Evolutionary conservation across 2,797 vertebrate genomes (phyloP).

Genomic region (Varecia variegata): DNA sequence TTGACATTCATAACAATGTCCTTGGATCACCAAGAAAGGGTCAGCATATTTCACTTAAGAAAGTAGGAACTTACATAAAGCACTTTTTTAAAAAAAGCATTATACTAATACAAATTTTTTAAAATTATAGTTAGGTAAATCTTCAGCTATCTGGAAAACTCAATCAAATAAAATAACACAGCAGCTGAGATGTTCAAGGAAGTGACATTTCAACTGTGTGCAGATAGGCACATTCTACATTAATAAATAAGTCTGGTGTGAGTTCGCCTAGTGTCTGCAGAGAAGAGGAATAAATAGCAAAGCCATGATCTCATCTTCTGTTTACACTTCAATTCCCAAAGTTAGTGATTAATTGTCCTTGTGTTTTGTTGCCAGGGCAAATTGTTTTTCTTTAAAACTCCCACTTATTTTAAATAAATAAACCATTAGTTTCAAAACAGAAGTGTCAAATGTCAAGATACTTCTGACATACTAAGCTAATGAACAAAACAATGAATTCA

Average conservation of each 20-base stretch:
- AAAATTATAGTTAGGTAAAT: background rate
- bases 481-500: slow-evolving; percentile 62
- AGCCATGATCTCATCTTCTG: slow-evolving; percentile 73
- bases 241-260: background rate
- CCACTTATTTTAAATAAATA: slow-evolving; percentile 78
- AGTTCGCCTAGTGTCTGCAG: slow-evolving; percentile 40
- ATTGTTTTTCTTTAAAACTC: slow-evolving; percentile 67
- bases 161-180: background rate
- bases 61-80: background rate
- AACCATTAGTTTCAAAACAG: slow-evolving; percentile 74
- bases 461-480: slow-evolving; percentile 52
- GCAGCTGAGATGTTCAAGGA: background rate
- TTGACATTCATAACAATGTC: background rate
- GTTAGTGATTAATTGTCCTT: slow-evolving; percentile 74
- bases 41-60: background rate
- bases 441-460: slow-evolving; percentile 75
- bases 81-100: background rate
- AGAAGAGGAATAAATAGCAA: slow-evolving; percentile 57
- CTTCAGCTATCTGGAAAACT: slow-evolving; percentile 13
- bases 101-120: background rate
- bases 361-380: slow-evolving; percentile 70
- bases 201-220: background rate
- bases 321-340: slow-evolving; percentile 74
- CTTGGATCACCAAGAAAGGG: background rate
- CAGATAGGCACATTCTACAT: slow-evolving; percentile 10